A percentile compares a stretch with the other conserved stretches of the same genome.
Evolutionary conservation across 2,113 vertebrate genomes (phyloP).

Genomic region (Syngnathus typhle): DNA sequence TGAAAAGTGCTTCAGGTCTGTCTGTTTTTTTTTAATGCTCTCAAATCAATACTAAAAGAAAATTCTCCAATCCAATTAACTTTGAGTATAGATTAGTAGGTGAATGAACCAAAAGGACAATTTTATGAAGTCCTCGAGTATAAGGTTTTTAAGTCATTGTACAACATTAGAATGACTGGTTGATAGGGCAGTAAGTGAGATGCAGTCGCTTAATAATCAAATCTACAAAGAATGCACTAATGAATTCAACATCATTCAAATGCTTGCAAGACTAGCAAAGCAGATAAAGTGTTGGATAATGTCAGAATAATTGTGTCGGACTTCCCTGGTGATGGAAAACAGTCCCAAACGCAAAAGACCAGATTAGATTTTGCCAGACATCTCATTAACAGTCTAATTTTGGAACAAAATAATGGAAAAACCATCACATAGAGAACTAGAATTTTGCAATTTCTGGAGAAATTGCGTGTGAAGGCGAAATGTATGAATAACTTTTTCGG

Average conservation of each 20-base stretch:
- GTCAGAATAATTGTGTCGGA: neutral
- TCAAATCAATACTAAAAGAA: no score
- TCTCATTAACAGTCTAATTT: neutral
- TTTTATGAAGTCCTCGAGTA: neutral
- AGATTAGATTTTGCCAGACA: neutral
- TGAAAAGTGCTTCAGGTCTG: no score
- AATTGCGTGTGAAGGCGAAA: no score
- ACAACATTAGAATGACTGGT: neutral
- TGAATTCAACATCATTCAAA: neutral
- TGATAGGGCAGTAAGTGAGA: neutral
- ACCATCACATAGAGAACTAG: constrained; percentile 15
- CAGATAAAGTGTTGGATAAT: neutral
- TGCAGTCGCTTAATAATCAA: neutral
- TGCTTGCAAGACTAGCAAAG: neutral
- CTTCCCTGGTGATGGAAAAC: neutral
- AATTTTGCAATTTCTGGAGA: no score
- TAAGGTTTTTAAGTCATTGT: neutral
- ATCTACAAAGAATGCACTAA: neutral
- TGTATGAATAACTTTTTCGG: no score
- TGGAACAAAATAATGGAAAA: neutral
- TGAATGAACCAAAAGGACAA: neutral
- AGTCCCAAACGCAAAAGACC: neutral
- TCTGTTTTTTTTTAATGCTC: no score
- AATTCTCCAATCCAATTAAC: no score
- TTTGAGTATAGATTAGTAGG: no score